Conservation (phyloP, 2,113 vertebrate genomes). For the Pollimyrus isidori region DNA sequence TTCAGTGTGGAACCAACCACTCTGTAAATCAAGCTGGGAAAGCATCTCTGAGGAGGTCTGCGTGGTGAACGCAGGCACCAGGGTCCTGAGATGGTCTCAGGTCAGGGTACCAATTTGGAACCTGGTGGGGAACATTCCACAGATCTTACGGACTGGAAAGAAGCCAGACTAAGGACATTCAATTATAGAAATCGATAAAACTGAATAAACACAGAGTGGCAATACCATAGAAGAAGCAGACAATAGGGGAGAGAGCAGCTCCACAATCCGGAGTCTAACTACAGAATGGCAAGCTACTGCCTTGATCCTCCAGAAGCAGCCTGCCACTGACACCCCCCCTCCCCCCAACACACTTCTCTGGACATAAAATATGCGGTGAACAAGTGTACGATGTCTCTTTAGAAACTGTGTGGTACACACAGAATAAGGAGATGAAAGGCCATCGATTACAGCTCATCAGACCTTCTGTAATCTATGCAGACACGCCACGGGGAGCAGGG, state of each 20-base stretch:
- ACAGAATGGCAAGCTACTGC: constrained; percentile 19
- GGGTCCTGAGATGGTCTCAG: background rate
- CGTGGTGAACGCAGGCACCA: background rate
- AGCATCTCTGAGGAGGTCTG: background rate
- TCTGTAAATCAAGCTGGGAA: background rate
- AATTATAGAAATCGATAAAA: background rate
- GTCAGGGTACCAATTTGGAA: background rate
- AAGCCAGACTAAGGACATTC: background rate
- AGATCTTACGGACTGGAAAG: background rate
- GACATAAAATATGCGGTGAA: background rate
- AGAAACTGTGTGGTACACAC: background rate
- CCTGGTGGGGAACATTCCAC: background rate
- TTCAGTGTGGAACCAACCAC: background rate
- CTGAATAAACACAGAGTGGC: background rate
- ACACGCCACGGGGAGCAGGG: background rate
- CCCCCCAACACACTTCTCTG: background rate
- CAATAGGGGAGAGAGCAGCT: constrained; percentile 21
- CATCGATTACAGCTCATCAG: background rate
- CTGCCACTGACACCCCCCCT: constrained; percentile 9
- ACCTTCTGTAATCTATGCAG: background rate
- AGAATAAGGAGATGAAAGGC: background rate
- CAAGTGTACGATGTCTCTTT: background rate
- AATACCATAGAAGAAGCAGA: background rate
- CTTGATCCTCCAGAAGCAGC: constrained; percentile 34
- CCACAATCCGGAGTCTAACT: constrained; percentile 39